Evolutionary conservation across 2,888 invertebrate genomes (phyloP), one percentile per base, ranked within the genome.

Genomic region (Suillia variegata): DNA sequence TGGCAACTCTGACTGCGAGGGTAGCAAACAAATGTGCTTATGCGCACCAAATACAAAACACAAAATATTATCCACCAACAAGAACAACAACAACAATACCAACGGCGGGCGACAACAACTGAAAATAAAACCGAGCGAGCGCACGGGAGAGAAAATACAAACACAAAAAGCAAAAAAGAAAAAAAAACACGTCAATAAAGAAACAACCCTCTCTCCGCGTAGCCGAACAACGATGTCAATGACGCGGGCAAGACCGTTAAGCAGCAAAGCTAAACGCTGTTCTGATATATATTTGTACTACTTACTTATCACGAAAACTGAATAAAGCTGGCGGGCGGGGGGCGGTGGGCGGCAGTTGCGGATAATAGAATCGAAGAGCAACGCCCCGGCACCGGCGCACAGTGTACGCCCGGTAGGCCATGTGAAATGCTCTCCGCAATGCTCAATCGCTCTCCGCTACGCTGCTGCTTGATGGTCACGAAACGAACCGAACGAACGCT

Each of bases 341-440:
- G n/a, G n/a, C n/a, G n/a, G n/a, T n/a, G n/a, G n/a, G n/a, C n/a
- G n/a, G n/a, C n/a, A n/a, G n/a, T n/a, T n/a, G n/a, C n/a, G n/a
- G n/a, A n/a, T n/a, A n/a, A n/a, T n/a, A n/a, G 13, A 26, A 24
- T 6, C 50, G 26, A 50, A 24, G 38, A 53, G 34, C 21, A 61
- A 64, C 64, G 63, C 63, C 64, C 67, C 60, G 64, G 65, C 65
- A 66, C 65, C 66, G 66, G 65, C 65, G 67, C 67, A 67, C 33
- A 63, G 65, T 59, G 8, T 13, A 51, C 18, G 15, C 17, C 34
- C 26, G 34, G 20, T 45, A 4, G 18, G 45, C 45, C 4, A 45
- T n/a, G 6, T n/a, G 4, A 10, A n/a, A n/a, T n/a, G 38, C 38
- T 38, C 38, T 38, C 45, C 18, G 45, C 17, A 13, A 45, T 20